Evolutionary conservation across 2,888 invertebrate genomes (phyloP), one percentile per base, ranked within the genome.

Genomic region (Meiosimyza decipiens): DNA sequence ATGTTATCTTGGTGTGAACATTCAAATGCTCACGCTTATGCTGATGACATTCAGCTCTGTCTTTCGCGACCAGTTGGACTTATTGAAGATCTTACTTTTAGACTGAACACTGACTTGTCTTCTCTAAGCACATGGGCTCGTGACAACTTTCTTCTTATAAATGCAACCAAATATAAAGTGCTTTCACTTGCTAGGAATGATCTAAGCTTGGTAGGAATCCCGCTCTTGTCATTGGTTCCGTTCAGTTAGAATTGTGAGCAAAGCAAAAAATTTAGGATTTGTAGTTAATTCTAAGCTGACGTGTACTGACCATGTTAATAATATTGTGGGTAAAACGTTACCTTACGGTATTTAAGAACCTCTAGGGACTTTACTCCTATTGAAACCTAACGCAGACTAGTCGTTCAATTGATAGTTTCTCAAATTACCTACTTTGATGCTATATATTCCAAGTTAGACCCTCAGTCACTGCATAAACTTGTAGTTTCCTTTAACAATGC

Each of bases 401-500:
- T 22, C n/a, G n/a, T 16, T 40, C n/a, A 13, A 15, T 13, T 62
- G 33, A 40, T 62, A 62, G 47, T 62, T 33, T 40, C 62, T 6
- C 16, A n/a, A 15, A 47, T 62, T 33, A 62, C 62, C 11, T 28
- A 40, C 18, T 62, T 62, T 28, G 62, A 62, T 16, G 40, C 47
- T 40, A 47, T 62, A 5, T 28, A 33, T 5, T n/a, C 4, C 16
- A 62, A 40, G 11, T 15, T 62, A 7, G 62, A 62, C 33, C 33
- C 33, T 15, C 7, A 7, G 33, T 33, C 40, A 47, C n/a, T 6
- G 7, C 6, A 13, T 62, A 62, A 62, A 40, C 33, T 28, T 62
- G 12, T 13, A 2, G 62, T 62, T 40, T 33, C 62, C 7, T 62
- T 62, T 12, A 62, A 62, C 18, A 62, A 62, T 16, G 18, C 62